These are phyloP conservation scores for Electrona antarctica DNA, from an alignment of 2,113 vertebrate species.

Conservation along the genomic window DNA sequence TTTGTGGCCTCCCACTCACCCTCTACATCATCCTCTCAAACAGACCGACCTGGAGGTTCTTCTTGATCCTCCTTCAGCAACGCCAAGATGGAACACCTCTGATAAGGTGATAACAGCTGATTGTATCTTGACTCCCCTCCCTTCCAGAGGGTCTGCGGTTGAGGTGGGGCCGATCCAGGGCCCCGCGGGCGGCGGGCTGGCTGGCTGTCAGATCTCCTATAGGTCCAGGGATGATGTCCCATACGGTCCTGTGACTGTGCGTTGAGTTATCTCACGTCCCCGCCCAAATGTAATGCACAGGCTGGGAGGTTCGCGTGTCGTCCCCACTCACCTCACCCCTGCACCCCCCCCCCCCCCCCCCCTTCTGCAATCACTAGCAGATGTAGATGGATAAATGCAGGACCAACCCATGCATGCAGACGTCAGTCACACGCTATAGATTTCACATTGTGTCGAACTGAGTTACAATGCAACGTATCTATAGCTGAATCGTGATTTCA, in stretches of 20 bases:
- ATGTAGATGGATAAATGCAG: not conserved
- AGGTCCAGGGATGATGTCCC: not conserved
- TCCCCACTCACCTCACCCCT: no score
- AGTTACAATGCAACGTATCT: no score
- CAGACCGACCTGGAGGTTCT: no score
- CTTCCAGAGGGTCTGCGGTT: not conserved
- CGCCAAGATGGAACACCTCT: no score
- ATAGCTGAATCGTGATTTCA: no score
- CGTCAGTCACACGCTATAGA: no score
- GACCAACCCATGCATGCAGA: no score
- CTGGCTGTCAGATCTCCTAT: not conserved
- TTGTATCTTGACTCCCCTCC: not conserved
- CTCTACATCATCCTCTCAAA: no score
- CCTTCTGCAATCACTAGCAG: conserved; percentile 3
- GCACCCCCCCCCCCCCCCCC: no score
- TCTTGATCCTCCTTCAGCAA: no score
- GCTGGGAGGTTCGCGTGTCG: not conserved
- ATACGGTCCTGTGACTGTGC: not conserved
- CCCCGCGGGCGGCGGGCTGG: not conserved
- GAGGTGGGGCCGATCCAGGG: not conserved
- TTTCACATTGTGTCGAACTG: no score
- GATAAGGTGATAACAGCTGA: not conserved
- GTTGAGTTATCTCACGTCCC: not conserved
- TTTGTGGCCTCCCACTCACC: no score
- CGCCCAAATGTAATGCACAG: not conserved